These are phyloP conservation scores for Bombus terrestris DNA, from an alignment of 1,140 invertebrate species.

Conservation along the genomic window DNA sequence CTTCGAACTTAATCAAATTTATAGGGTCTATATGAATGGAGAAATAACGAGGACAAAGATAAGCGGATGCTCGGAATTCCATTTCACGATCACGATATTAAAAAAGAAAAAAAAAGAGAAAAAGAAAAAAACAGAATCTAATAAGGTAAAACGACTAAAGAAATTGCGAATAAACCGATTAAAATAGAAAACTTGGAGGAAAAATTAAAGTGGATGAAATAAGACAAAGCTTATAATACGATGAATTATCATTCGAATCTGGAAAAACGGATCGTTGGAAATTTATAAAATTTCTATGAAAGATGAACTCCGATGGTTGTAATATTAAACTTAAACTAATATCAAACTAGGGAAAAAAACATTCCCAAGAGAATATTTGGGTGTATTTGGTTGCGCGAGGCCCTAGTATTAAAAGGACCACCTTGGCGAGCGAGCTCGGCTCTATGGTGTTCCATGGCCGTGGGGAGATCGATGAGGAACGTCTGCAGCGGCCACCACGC, in stretches of 20 bases:
- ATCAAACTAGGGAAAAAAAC: too few relatives aligned
- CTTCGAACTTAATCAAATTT: neutral
- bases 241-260: too few relatives aligned
- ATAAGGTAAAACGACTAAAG: neutral
- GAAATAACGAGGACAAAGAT: neutral
- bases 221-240: too few relatives aligned
- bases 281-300: too few relatives aligned
- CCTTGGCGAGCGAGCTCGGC: conserved; percentile 27
- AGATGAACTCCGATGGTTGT: accelerated
- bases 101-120: neutral
- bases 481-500: conserved; percentile 71
- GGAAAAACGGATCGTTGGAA: too few relatives aligned
- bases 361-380: neutral
- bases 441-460: conserved; percentile 65
- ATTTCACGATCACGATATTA: neutral
- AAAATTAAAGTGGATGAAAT: too few relatives aligned
- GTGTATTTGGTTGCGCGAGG: neutral
- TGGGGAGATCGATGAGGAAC: conserved; percentile 73
- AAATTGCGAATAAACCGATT: too few relatives aligned
- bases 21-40: neutral
- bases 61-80: too few relatives aligned
- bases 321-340: too few relatives aligned
- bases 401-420: conserved; percentile 33
- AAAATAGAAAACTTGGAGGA: too few relatives aligned
- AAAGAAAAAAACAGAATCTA: neutral